phyloP scores from a whole-genome alignment of 2,888 invertebrate species.

The Cinara cedri region DNA sequence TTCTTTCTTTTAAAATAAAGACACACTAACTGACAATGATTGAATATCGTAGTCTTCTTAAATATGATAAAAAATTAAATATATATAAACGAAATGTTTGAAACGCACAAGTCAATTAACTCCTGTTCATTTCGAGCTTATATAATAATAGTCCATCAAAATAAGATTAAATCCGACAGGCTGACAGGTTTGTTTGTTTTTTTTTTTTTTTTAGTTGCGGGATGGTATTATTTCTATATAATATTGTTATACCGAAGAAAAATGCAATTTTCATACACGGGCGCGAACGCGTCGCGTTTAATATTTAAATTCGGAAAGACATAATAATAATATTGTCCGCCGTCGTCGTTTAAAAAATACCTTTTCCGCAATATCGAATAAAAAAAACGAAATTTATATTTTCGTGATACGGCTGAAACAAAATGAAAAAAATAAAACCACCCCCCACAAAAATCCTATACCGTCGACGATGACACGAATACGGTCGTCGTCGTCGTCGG shows the following conservation, averaged over 20 bases:
- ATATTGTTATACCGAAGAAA: background rate
- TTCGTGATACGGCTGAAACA: too few species aligned
- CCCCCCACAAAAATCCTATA: too few species aligned
- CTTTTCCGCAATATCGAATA: too few species aligned
- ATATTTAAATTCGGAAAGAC: too few species aligned
- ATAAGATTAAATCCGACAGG: constrained; percentile 11
- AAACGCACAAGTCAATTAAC: constrained; percentile 16
- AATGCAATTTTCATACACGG: background rate
- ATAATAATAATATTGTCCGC: too few species aligned
- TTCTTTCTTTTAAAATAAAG: background rate
- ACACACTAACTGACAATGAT: constrained; percentile 26
- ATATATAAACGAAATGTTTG: background rate
- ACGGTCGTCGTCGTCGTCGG: background rate
- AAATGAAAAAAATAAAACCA: too few species aligned
- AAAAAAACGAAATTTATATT: too few species aligned
- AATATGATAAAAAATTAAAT: background rate
- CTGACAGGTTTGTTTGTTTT: too few species aligned
- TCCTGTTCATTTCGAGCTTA: background rate
- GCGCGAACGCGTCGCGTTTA: background rate
- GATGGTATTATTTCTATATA: background rate
- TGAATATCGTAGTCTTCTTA: constrained; percentile 2
- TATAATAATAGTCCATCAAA: constrained; percentile 5
- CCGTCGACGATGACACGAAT: too few species aligned
- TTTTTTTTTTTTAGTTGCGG: background rate
- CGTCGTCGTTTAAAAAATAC: too few species aligned